Evolutionary conservation across 2,797 vertebrate species (phyloP).

Genomic region (Lepilemur septentrionalis): DNA sequence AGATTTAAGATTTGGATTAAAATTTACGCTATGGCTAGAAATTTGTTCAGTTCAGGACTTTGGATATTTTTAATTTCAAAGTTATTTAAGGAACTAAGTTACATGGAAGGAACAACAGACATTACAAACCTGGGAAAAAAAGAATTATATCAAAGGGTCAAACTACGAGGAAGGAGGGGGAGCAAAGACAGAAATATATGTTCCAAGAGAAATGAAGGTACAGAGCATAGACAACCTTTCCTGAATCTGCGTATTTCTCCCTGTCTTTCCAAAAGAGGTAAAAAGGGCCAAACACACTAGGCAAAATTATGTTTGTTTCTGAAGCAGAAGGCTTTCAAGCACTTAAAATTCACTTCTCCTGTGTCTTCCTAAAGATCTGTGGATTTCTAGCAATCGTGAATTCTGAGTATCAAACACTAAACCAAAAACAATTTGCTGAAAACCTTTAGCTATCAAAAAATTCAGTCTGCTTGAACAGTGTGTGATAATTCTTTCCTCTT

Average conservation of each 20-base stretch:
- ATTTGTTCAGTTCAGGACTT: not conserved
- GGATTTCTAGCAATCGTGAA: not conserved
- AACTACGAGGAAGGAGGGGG: not conserved
- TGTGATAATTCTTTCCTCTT: not conserved
- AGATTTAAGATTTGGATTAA: not conserved
- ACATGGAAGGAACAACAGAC: not conserved
- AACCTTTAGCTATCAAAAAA: slow-evolving; percentile 34
- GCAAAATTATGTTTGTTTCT: slow-evolving; percentile 47
- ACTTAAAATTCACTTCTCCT: not conserved
- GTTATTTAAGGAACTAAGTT: not conserved
- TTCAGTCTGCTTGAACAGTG: not conserved
- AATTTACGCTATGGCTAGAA: not conserved
- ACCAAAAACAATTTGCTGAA: slow-evolving; percentile 30
- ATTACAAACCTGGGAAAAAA: not conserved
- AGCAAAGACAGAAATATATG: not conserved
- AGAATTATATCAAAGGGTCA: not conserved
- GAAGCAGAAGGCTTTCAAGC: slow-evolving; percentile 32
- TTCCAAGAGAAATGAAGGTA: not conserved
- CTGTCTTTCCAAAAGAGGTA: not conserved
- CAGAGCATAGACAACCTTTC: not conserved
- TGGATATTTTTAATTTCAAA: not conserved
- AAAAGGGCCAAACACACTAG: not conserved
- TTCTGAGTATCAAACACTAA: slow-evolving; percentile 36
- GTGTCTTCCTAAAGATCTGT: not conserved
- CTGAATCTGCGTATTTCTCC: not conserved